Evolutionary conservation across 2,113 vertebrate genomes (phyloP).

Genomic region (Deroptyus accipitrinus): DNA sequence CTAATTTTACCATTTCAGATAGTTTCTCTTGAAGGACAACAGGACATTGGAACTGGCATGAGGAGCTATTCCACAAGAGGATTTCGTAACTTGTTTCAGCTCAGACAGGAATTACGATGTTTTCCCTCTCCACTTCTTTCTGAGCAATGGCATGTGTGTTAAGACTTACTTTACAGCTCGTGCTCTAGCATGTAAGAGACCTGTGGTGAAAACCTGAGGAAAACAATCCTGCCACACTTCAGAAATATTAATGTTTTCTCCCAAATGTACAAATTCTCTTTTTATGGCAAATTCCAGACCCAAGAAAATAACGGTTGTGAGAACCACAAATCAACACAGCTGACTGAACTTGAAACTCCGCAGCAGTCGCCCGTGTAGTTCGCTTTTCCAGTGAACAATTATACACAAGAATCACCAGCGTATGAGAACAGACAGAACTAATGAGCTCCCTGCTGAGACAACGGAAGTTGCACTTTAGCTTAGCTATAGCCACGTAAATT

Average conservation of each 20-base stretch:
- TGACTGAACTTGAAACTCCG: background rate
- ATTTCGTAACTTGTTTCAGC: background rate
- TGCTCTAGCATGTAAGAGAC: background rate
- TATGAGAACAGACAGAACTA: background rate
- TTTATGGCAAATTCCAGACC: background rate
- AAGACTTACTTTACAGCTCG: background rate
- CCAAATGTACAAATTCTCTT: background rate
- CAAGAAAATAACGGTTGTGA: background rate
- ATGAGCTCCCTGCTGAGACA: constrained; percentile 20
- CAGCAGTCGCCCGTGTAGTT: background rate
- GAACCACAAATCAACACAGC: background rate
- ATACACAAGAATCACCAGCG: background rate
- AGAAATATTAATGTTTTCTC: background rate
- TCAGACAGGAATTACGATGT: background rate
- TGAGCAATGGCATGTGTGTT: background rate
- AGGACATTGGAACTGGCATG: background rate
- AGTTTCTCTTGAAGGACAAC: background rate
- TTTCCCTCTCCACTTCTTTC: background rate
- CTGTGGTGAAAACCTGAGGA: background rate
- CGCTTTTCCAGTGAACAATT: background rate
- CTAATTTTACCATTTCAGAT: background rate
- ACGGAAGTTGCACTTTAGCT: background rate
- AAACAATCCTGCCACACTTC: background rate
- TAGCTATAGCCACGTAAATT: constrained; percentile 20
- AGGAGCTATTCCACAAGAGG: background rate